Base-by-base conservation (phyloP, 2,797 vertebrate species). In the Kryptopterus vitreolus region DNA sequence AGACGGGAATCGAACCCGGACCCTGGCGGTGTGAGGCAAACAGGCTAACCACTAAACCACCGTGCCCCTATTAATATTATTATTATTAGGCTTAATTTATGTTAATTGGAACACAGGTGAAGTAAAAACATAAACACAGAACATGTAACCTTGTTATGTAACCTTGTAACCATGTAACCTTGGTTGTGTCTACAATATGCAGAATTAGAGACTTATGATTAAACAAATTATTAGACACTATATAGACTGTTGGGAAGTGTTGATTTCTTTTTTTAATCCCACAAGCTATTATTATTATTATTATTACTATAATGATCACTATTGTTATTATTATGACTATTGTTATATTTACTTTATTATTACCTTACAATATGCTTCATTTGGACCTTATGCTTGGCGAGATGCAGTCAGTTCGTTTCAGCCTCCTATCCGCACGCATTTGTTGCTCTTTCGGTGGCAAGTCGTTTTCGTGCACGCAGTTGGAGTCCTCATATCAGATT, bases 401-500 rank as follows among this genome's bases (percentile, higher is more conserved):
- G 11, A 29, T n/a, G n/a, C 53, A 59, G 26, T 59, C 33, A 10
- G 53, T 73, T 57, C 33, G 58, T 58, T 70, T 70, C 52, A 29
- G 53, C 77, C 75, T 57, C 13, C 9, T 57, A 18, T 24, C 52
- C 12, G 10, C 48, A 12, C 9, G 46, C 4, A 10, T 53, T 53
- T 22, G 59, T 38, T 74, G 50, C 18, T n/a, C 31, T 38, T 74
- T 3, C 53, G 15, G 29, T 35, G 31, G 38, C 61, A 15, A 35
- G 48, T 58, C 73, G 18, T 70, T 80, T 53, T 63, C 33, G 3
- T 48, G n/a, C 55, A 69, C 66, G 62, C 6, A 9, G 46, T 26
- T 58, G 59, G 43, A 22, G 24, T 48, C 57, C 29, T 46, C 59
- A 78, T 62, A 79, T 78, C 82, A 72, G 50, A 76, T 72, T 65